These are phyloP conservation scores for Heliconius eleuchia DNA, from an alignment of 1,140 invertebrate genomes.

Conservation along the genomic window DNA sequence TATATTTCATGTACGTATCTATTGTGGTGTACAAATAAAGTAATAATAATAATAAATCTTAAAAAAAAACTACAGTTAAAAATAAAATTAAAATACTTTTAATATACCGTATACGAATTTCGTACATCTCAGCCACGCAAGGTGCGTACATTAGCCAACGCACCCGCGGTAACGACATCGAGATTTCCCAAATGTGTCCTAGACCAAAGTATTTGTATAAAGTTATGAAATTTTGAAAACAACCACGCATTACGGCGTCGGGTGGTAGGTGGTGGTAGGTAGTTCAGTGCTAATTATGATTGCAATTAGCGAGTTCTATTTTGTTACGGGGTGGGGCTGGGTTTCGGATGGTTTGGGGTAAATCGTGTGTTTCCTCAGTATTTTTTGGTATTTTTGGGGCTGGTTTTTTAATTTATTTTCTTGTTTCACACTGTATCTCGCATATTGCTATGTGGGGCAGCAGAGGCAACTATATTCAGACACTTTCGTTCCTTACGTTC, in stretches of 20 bases:
- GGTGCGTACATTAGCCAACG: conserved; percentile 69
- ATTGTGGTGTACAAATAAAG: too few species aligned
- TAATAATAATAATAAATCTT: too few species aligned
- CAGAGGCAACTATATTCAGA: too few species aligned
- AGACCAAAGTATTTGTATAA: conserved; percentile 73
- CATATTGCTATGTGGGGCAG: too few species aligned
- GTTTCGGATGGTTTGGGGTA: neutral
- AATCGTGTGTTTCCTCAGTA: neutral
- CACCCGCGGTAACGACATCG: conserved; percentile 67
- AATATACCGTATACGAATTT: conserved; percentile 19
- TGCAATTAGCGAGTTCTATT: conserved; percentile 51
- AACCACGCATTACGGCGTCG: conserved; percentile 62
- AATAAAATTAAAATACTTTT: neutral
- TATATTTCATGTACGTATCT: too few species aligned
- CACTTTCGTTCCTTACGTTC: too few species aligned
- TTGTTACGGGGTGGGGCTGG: neutral
- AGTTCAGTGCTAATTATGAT: conserved; percentile 65
- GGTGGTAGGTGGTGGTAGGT: conserved; percentile 26
- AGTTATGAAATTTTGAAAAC: conserved; percentile 80
- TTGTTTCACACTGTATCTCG: too few species aligned
- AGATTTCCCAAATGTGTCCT: conserved; percentile 75
- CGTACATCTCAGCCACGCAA: conserved; percentile 46
- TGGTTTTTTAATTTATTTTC: too few species aligned
- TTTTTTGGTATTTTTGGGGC: neutral
- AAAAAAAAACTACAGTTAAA: neutral